Evolutionary conservation across 2,797 vertebrate species (phyloP).

Genomic region (Fringilla coelebs): DNA sequence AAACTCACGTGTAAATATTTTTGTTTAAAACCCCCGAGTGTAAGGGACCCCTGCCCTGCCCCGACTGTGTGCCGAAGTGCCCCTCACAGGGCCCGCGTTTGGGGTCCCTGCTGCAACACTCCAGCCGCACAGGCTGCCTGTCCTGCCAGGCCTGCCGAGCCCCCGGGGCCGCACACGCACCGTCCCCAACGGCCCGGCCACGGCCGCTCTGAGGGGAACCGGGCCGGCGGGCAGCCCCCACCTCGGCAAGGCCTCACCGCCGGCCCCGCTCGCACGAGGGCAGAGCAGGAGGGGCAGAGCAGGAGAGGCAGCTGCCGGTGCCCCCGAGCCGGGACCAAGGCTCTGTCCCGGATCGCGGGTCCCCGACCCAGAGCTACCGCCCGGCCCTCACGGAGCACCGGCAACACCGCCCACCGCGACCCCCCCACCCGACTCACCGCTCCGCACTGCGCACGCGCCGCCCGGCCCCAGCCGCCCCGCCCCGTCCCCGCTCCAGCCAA

Average conservation of each 20-base stretch:
- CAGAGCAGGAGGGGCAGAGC: not conserved
- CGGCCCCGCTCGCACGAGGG: not conserved
- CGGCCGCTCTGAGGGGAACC: not conserved
- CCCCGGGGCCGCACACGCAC: not conserved
- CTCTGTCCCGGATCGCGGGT: rapidly evolving
- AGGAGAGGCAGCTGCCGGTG: rapidly evolving
- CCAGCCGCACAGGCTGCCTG: not conserved
- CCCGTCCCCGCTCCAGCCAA: not conserved
- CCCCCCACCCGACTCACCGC: not conserved
- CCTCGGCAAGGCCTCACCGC: not conserved
- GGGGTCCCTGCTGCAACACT: no score
- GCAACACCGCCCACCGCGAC: rapidly evolving
- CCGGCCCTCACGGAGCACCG: rapidly evolving
- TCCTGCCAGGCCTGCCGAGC: not conserved
- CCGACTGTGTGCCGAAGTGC: rapidly evolving
- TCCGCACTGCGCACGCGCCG: not conserved
- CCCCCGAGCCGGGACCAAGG: rapidly evolving
- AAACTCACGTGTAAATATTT: not conserved
- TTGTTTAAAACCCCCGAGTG: rapidly evolving
- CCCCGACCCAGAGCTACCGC: rapidly evolving
- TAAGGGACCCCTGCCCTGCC: no score
- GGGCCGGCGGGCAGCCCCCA: no score
- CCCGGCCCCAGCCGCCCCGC: not conserved
- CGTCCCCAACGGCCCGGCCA: not conserved
- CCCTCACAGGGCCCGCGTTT: no score